Evolutionary conservation across 2,888 invertebrate genomes (phyloP).

Genomic region (Drymonia ruficornis): DNA sequence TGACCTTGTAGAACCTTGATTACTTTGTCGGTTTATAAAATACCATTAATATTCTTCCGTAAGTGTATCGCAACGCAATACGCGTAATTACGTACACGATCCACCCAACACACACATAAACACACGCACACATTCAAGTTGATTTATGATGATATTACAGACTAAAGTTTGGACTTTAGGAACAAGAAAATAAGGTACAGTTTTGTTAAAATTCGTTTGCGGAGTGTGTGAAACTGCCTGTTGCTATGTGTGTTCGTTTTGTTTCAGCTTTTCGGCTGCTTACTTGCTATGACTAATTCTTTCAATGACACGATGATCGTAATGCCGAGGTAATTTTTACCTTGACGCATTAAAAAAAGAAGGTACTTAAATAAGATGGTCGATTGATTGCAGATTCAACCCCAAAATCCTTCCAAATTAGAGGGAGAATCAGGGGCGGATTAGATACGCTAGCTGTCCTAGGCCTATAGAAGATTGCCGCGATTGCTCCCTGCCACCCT

Average conservation of each 20-base stretch:
- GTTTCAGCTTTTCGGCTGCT: conserved; percentile 23
- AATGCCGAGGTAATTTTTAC: conserved; percentile 12
- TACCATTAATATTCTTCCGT: background rate
- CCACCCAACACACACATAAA: background rate
- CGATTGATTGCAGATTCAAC: too few relatives aligned
- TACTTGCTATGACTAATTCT: conserved; percentile 25
- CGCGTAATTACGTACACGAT: background rate
- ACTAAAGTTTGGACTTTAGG: conserved; percentile 15
- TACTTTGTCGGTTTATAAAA: conserved; percentile 2
- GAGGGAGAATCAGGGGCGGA: too few relatives aligned
- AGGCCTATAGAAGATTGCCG: too few relatives aligned
- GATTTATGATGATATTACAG: background rate
- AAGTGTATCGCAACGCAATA: background rate
- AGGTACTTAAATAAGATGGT: too few relatives aligned
- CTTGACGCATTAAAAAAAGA: background rate
- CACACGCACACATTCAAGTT: background rate
- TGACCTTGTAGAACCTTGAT: conserved; percentile 1
- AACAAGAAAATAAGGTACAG: background rate
- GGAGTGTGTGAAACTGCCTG: conserved; percentile 17
- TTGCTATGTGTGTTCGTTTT: conserved; percentile 35
- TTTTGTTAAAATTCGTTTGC: conserved; percentile 4
- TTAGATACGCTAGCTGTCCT: too few relatives aligned
- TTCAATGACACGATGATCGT: conserved; percentile 17
- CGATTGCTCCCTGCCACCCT: too few relatives aligned
- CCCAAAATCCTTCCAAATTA: too few relatives aligned